A percentile compares a stretch with the other conserved stretches of the same genome.
phyloP scores from a whole-genome alignment of 2,888 invertebrate species.

The Aphidius colemani region DNA sequence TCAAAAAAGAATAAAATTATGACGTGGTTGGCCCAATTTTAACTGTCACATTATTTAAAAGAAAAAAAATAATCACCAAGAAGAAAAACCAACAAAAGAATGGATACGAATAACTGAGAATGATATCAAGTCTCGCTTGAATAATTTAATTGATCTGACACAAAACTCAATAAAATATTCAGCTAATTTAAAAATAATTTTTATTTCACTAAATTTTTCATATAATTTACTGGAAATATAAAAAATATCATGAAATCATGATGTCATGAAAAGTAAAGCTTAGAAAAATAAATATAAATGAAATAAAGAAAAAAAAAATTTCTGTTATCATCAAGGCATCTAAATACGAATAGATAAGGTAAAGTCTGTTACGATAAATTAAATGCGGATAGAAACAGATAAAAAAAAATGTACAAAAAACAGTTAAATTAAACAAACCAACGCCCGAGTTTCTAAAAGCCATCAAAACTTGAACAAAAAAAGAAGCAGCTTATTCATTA shows the following conservation, averaged over 20 bases:
- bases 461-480: too few relatives aligned
- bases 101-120: neutral
- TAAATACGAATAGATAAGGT: conserved; percentile 57
- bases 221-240: too few relatives aligned
- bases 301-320: conserved; percentile 23
- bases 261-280: conserved; percentile 26
- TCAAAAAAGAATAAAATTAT: too few relatives aligned
- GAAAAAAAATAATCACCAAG: too few relatives aligned
- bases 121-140: neutral
- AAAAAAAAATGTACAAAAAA: conserved; percentile 56
- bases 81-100: too few relatives aligned
- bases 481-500: too few relatives aligned
- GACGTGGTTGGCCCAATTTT: too few relatives aligned
- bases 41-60: too few relatives aligned
- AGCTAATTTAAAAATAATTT: too few relatives aligned
- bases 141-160: conserved; percentile 5
- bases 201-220: too few relatives aligned
- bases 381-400: conserved; percentile 57
- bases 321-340: conserved; percentile 51
- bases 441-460: conserved; percentile 43
- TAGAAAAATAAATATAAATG: conserved; percentile 11
- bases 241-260: neutral
- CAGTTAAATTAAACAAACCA: conserved; percentile 55
- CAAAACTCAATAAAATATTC: neutral
- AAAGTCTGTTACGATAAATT: conserved; percentile 55